Evolutionary conservation across 2,113 vertebrate species (phyloP).

Genomic region (Heterotis niloticus): DNA sequence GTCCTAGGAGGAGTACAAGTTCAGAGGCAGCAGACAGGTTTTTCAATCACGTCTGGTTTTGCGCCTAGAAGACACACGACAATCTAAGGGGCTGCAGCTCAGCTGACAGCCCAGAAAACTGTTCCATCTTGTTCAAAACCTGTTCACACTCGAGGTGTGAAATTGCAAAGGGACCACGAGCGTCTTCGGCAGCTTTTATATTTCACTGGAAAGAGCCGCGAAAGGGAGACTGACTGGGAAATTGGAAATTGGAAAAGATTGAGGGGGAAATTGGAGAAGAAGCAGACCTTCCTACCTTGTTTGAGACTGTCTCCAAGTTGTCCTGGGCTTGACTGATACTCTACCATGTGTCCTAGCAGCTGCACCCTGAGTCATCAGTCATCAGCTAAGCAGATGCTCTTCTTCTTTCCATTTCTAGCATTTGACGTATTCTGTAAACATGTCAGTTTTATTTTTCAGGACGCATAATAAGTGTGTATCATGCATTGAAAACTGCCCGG

Average conservation of each 20-base stretch:
- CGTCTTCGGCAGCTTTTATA: not conserved
- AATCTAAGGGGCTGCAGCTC: not conserved
- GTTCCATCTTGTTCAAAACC: not conserved
- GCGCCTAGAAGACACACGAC: not conserved
- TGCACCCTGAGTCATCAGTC: not conserved
- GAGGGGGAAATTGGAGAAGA: constrained; percentile 9
- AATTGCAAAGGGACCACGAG: not conserved
- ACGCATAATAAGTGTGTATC: too few species aligned
- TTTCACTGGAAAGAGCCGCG: not conserved
- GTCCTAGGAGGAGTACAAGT: too few species aligned
- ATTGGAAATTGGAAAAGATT: constrained; percentile 3
- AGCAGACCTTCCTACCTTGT: not conserved
- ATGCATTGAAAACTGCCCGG: too few species aligned
- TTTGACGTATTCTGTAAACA: too few species aligned
- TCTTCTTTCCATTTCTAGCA: too few species aligned
- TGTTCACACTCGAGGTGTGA: not conserved
- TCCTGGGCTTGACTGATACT: too few species aligned
- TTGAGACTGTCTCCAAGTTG: not conserved
- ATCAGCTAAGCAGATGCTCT: not conserved
- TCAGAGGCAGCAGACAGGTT: not conserved
- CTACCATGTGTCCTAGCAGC: too few species aligned
- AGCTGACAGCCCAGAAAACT: constrained; percentile 2
- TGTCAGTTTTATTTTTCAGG: too few species aligned
- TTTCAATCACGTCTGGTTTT: not conserved
- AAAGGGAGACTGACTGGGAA: not conserved